Evolutionary conservation across 1,140 invertebrate species (phyloP), one percentile per base, ranked within the genome.

Genomic region (Akabosia matsudoensis): DNA sequence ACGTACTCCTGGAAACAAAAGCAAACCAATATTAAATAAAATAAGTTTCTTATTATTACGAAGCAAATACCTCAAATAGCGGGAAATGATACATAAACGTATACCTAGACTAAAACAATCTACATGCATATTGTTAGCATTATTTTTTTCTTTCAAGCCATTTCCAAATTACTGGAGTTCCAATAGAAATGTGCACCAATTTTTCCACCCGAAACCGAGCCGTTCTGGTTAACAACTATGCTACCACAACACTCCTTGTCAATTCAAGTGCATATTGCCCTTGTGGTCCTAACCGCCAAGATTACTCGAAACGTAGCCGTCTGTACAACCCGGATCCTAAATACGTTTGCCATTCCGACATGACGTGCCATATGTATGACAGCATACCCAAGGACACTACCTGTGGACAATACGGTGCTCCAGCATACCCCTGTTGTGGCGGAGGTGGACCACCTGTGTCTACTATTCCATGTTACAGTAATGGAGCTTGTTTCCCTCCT

Each of bases 1-100:
- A 97, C 92, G 84, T 95, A 92, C 85, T 96, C 93, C 89, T 93
- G 80, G 14, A 83, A n/a, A 28, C 18, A 45, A 45, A 45, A 45
- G n/a, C 18, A 18, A 45, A 18, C 18, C 37, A 45, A 45, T 10
- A 45, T 45, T 7, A 45, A 7, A 45, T 45, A n/a, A n/a, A 18
- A 45, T 45, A 45, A 45, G 37, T 45, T 45, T n/a, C 37, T 10
- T 18, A 18, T 45, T 45, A 18, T 18, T 45, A 7, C 18, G 37
- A 7, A 45, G 18, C 37, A 10, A 45, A 10, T 45, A 10, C 37
- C 18, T 45, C 37, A 18, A 45, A 45, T 7, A n/a, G n/a, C n/a
- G 18, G 18, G 37, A 45, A 45, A 45, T 45, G 37, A 45, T 45
- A 45, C 37, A n/a, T n/a, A n/a, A n/a, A n/a, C n/a, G n/a, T n/a